Evolutionary conservation across 2,113 vertebrate genomes (phyloP).

Genomic region (Grallaria varia): DNA sequence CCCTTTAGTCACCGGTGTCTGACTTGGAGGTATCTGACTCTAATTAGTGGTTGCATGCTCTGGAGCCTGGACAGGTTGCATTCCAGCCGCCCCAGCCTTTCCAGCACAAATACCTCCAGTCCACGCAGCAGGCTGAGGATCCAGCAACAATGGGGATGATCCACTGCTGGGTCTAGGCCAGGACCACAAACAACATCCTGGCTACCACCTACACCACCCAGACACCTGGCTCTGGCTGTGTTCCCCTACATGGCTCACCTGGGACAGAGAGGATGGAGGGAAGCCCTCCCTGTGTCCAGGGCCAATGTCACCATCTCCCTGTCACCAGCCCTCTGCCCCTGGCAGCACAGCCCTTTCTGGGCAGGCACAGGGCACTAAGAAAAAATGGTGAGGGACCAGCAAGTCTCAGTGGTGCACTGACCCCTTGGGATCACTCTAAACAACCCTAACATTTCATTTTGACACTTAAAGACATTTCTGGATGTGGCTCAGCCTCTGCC

Average conservation of each 20-base stretch:
- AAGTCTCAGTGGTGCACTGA: background rate
- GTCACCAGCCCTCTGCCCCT: background rate
- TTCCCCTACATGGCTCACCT: background rate
- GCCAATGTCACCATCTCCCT: background rate
- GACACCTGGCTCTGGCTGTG: background rate
- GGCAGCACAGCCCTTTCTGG: background rate
- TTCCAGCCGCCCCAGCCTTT: background rate
- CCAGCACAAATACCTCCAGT: background rate
- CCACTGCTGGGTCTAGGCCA: background rate
- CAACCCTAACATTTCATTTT: background rate
- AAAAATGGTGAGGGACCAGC: background rate
- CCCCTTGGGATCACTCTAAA: background rate
- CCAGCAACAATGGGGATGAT: background rate
- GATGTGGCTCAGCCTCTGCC: background rate
- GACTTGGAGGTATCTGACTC: background rate
- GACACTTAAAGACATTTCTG: background rate
- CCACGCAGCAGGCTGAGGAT: background rate
- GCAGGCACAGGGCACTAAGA: background rate
- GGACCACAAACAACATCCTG: background rate
- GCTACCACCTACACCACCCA: background rate
- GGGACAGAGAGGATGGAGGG: background rate
- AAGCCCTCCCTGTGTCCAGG: background rate
- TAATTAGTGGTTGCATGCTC: background rate
- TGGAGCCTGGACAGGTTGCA: background rate
- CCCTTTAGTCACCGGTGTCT: background rate